A percentile compares a stretch with the other conserved stretches of the same genome.
phyloP scores from a whole-genome alignment of 1,140 invertebrate species.

The Acromyrmex heyeri region DNA sequence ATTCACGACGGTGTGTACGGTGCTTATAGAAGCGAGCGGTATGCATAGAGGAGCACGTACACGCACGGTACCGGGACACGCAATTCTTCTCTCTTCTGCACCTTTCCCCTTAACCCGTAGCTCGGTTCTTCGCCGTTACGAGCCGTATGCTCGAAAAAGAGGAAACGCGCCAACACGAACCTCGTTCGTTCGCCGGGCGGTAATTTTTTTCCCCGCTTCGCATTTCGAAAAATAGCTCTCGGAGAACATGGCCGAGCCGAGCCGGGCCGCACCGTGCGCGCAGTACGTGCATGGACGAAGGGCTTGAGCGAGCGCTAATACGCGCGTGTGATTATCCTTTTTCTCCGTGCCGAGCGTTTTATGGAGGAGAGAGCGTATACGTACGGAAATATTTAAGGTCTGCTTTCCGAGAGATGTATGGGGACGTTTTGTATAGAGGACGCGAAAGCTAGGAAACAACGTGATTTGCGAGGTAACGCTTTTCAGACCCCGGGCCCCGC shows the following conservation, averaged over 20 bases:
- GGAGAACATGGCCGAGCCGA: conserved; percentile 13
- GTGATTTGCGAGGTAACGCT: conserved; percentile 62
- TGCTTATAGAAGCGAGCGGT: conserved; percentile 49
- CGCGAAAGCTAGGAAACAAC: conserved; percentile 44
- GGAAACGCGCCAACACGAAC: conserved; percentile 51
- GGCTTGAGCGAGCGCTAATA: conserved; percentile 64
- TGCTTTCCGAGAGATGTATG: conserved; percentile 63
- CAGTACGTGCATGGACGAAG: conserved; percentile 57
- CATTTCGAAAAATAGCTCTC: conserved; percentile 73
- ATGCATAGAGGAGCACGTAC: conserved; percentile 57
- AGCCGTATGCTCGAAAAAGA: conserved; percentile 51
- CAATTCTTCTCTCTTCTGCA: conserved; percentile 60
- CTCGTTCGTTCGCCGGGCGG: conserved; percentile 61
- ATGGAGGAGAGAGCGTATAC: conserved; percentile 48
- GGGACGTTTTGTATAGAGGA: conserved; percentile 54
- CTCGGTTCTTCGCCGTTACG: conserved; percentile 47
- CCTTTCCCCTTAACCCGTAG: conserved; percentile 31
- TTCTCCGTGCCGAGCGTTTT: conserved; percentile 58
- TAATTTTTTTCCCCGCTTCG: conserved; percentile 67
- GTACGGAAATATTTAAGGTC: conserved; percentile 76
- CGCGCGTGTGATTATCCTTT: conserved; percentile 75
- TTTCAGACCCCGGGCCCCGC: conserved; percentile 11
- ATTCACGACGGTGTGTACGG: conserved; percentile 65
- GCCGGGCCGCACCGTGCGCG: background rate
- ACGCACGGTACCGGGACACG: conserved; percentile 44